A percentile compares a stretch with the other conserved stretches of the same genome.
phyloP scores from a whole-genome alignment of 2,888 invertebrate genomes.

The Sphaerophoria taeniata region DNA sequence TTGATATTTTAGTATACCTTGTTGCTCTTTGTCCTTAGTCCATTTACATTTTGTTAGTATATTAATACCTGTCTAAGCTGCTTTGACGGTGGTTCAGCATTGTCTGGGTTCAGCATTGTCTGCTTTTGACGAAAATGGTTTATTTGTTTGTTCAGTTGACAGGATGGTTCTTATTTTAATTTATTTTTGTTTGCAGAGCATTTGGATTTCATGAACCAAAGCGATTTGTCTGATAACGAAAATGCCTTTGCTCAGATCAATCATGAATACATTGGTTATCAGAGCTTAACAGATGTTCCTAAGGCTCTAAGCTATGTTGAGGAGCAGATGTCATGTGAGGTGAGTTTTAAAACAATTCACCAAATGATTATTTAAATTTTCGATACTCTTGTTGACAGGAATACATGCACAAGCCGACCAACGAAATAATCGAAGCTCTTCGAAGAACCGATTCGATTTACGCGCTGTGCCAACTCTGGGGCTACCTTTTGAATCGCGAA shows the following conservation, averaged over 20 bases:
- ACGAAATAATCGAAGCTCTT: constrained; percentile 90
- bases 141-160: no score
- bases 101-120: no score
- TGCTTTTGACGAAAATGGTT: no score
- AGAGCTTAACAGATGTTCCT: constrained; percentile 97
- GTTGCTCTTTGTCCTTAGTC: no score
- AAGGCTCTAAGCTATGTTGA: constrained; percentile 90
- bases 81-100: no score
- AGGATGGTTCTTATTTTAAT: no score
- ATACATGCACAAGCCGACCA: constrained; percentile 87
- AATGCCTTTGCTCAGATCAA: constrained; percentile 94
- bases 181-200: constrained; percentile 87
- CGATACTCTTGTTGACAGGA: constrained; percentile 80
- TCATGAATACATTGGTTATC: constrained; percentile 96
- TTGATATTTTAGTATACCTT: no score
- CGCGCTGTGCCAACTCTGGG: constrained; percentile 92
- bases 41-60: no score
- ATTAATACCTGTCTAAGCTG: no score
- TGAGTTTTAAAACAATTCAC: constrained; percentile 76
- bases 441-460: constrained; percentile 89
- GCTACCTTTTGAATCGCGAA: constrained; percentile 91
- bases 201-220: constrained; percentile 97
- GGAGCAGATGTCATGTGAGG: constrained; percentile 84
- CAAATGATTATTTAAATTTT: neutral
- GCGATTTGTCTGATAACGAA: constrained; percentile 89